A percentile compares a stretch with the other conserved stretches of the same genome.
phyloP scores from a whole-genome alignment of 1,140 invertebrate species.

The Tachypleus tridentatus region DNA sequence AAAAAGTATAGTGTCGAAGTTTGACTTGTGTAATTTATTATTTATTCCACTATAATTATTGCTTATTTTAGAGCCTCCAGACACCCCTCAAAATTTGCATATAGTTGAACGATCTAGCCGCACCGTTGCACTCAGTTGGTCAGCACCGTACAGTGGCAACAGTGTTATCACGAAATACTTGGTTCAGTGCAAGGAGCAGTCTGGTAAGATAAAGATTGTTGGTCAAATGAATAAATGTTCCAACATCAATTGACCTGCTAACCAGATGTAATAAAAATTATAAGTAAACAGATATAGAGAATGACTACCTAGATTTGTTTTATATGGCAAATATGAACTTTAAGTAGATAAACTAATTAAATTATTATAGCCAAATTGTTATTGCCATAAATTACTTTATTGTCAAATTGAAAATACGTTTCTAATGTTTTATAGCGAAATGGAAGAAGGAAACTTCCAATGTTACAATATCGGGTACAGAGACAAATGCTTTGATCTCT shows the following conservation, averaged over 20 bases:
- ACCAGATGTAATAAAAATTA: too few relatives aligned
- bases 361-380: too few relatives aligned
- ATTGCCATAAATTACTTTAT: too few relatives aligned
- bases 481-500: slow-evolving; percentile 59
- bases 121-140: slow-evolving; percentile 40
- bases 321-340: too few relatives aligned
- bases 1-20: too few relatives aligned
- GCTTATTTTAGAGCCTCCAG: slow-evolving; percentile 57
- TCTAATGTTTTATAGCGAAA: slow-evolving; percentile 15
- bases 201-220: too few relatives aligned
- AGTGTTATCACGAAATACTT: slow-evolving; percentile 81
- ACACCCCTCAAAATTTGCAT: slow-evolving; percentile 44
- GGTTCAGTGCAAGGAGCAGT: slow-evolving; percentile 64
- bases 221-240: too few relatives aligned
- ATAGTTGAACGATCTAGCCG: slow-evolving; percentile 31
- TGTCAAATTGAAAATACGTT: background rate
- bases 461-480: slow-evolving; percentile 48
- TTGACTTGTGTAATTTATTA: too few relatives aligned
- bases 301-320: too few relatives aligned
- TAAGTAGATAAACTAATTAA: background rate
- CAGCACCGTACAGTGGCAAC: slow-evolving; percentile 85
- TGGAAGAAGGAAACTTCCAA: slow-evolving; percentile 21
- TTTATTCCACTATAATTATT: too few relatives aligned
- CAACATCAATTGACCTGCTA: too few relatives aligned
- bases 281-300: too few relatives aligned